Base-by-base conservation (phyloP, 2,113 vertebrate genomes). In the Probosciger aterrimus region DNA sequence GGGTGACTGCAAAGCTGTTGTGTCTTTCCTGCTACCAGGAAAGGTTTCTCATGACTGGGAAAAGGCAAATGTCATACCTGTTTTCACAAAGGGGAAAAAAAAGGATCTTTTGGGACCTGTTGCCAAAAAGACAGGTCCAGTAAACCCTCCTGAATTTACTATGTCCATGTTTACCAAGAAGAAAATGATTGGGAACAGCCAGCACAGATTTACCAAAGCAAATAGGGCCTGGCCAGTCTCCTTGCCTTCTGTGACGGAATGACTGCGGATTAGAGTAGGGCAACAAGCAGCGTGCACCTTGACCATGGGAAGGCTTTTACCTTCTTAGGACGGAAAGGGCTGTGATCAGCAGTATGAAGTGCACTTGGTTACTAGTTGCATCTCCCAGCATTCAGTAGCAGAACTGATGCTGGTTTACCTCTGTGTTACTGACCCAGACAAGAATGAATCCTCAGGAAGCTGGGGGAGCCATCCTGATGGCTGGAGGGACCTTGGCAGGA, bases 221-320 rank as follows among this genome's bases (percentile, higher is more conserved):
- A 39, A 55, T 2, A 18, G 18, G 31, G 23, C 18, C 55, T 37
- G 43, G 57, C 37, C 39, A 47, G 28, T 8, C 3, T 57, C 46
- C 41, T 63, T 5, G 1, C 28, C 47, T 50, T 44, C 82, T 64
- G 49, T 0, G 20, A 16, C 0, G 4, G 37, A 47, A 43, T 15
- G 30, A 55, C 28, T 47, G 30, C 0, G 1, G 18, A 11, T 23
- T 10, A 9, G 22, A 10, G 49, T 0, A 70, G 47, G 25, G 62
- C 55, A 31, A 30, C 0, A 3, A 7, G 8, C 77, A 49, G 9
- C 16, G 10, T 33, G 18, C n/a, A 65, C n/a, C 62, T 14, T 43
- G 33, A 28, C 68, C n/a, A 37, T 9, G 7, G 20, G 67, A 74
- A 68, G 37, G 24, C 17, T 82, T 77, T 30, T 62, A 28, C 18